phyloP scores from a whole-genome alignment of 2,888 invertebrate genomes.

The Emmelina monodactyla region DNA sequence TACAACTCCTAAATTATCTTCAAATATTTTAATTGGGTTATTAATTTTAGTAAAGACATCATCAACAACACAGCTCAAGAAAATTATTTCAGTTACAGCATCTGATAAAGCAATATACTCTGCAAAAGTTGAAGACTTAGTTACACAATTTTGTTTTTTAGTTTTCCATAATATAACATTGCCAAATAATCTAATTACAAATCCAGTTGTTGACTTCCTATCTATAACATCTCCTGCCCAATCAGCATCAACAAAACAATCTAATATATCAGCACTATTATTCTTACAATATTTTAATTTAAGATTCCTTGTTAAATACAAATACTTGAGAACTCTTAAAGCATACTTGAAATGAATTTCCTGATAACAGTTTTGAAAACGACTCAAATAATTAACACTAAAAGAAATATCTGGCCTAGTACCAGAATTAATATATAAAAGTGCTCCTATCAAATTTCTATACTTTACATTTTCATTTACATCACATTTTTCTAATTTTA shows the following conservation, averaged over 20 bases:
- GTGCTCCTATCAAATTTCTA: conserved; percentile 13
- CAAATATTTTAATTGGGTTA: conserved; percentile 19
- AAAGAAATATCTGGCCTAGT: conserved; percentile 14
- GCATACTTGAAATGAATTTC: conserved; percentile 6
- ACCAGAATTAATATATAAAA: conserved; percentile 12
- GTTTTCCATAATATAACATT: conserved; percentile 19
- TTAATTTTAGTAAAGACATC: conserved; percentile 7
- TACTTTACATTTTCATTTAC: conserved; percentile 13
- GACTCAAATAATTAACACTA: conserved; percentile 21
- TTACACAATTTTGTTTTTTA: conserved; percentile 19
- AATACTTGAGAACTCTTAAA: conserved; percentile 12
- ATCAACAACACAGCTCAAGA: too few species aligned
- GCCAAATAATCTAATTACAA: conserved; percentile 11
- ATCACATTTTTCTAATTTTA: conserved; percentile 14
- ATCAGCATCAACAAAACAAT: conserved; percentile 15
- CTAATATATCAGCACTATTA: conserved; percentile 15
- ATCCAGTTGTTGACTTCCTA: too few species aligned
- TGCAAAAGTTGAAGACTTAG: conserved; percentile 14
- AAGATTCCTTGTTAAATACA: conserved; percentile 15
- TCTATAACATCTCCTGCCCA: too few species aligned
- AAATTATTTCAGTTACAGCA: too few species aligned
- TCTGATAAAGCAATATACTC: conserved; percentile 21
- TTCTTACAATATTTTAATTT: conserved; percentile 17
- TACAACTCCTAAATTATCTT: conserved; percentile 18
- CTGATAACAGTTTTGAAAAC: conserved; percentile 14